These are phyloP conservation scores for Drosophila monieri DNA, from an alignment of 2,888 invertebrate genomes.

Conservation along the genomic window DNA sequence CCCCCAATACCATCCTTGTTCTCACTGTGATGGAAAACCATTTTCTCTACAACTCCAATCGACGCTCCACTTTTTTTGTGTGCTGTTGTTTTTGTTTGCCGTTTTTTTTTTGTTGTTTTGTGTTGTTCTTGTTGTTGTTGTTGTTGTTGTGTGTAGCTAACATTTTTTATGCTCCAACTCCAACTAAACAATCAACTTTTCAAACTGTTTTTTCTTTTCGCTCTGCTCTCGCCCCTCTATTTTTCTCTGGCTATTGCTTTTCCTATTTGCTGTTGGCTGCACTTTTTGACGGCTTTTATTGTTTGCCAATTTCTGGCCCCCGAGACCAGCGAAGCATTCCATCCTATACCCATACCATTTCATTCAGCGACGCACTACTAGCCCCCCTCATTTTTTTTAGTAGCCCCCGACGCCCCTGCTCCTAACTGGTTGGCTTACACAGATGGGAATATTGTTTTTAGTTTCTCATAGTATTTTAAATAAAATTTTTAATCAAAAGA, in stretches of 20 bases:
- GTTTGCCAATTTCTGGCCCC: constrained; percentile 77
- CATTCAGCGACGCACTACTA: constrained; percentile 63
- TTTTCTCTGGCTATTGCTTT: constrained; percentile 48
- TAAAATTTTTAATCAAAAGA: not conserved
- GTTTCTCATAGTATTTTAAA: too few relatives aligned
- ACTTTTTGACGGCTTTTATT: constrained; percentile 80
- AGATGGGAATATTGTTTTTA: not conserved
- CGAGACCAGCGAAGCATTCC: constrained; percentile 71
- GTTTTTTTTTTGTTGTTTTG: constrained; percentile 35
- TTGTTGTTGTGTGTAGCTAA: constrained; percentile 53
- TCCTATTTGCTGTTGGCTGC: constrained; percentile 66
- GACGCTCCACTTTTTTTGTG: constrained; percentile 70
- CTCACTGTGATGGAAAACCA: constrained; percentile 55
- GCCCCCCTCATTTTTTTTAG: constrained; percentile 17
- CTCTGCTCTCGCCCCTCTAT: constrained; percentile 6
- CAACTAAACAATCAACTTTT: constrained; percentile 80
- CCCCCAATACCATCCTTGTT: constrained; percentile 33
- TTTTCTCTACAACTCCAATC: constrained; percentile 62
- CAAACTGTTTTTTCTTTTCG: constrained; percentile 67
- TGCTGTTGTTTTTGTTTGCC: constrained; percentile 46
- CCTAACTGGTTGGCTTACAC: constrained; percentile 65
- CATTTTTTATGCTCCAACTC: constrained; percentile 77
- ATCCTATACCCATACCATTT: constrained; percentile 54
- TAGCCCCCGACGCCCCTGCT: constrained; percentile 17
- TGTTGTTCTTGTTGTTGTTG: not conserved